These are phyloP conservation scores for Drosophila sproati DNA, from an alignment of 1,140 invertebrate genomes.

Conservation along the genomic window DNA sequence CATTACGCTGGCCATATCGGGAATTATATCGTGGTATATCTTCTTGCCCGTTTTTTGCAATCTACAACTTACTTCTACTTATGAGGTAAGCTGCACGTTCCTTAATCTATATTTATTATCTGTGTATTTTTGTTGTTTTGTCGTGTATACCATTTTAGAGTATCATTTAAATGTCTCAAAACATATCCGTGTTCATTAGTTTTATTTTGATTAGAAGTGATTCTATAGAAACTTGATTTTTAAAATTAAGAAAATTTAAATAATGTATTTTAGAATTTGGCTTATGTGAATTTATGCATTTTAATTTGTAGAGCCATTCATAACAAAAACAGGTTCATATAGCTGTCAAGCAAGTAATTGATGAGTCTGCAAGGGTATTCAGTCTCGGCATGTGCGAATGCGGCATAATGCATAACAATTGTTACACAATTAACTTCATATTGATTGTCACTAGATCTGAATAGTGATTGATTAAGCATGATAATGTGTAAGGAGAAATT, in stretches of 20 bases:
- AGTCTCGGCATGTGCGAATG: background rate
- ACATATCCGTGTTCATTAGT: background rate
- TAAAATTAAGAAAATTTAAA: too few species aligned
- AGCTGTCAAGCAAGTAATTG: background rate
- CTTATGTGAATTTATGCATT: too few species aligned
- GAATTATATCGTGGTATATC: constrained; percentile 89
- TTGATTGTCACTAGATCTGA: constrained; percentile 6
- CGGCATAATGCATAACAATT: constrained; percentile 57
- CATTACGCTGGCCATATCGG: constrained; percentile 88
- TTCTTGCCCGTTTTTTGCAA: constrained; percentile 94
- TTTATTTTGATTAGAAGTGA: too few species aligned
- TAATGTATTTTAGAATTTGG: too few species aligned
- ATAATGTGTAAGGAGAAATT: constrained; percentile 49
- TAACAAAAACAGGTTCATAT: too few species aligned
- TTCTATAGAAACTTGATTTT: too few species aligned
- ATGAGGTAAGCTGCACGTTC: constrained; percentile 88
- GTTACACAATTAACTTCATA: constrained; percentile 9
- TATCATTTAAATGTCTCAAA: background rate
- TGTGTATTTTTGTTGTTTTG: constrained; percentile 34
- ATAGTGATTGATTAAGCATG: constrained; percentile 42
- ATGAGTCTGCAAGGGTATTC: background rate
- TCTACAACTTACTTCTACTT: constrained; percentile 92
- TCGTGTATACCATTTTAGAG: background rate
- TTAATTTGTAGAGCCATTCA: too few species aligned
- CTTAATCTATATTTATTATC: constrained; percentile 8